phyloP scores from a whole-genome alignment of 2,888 invertebrate species.

The Hirudinaria manillensis region DNA sequence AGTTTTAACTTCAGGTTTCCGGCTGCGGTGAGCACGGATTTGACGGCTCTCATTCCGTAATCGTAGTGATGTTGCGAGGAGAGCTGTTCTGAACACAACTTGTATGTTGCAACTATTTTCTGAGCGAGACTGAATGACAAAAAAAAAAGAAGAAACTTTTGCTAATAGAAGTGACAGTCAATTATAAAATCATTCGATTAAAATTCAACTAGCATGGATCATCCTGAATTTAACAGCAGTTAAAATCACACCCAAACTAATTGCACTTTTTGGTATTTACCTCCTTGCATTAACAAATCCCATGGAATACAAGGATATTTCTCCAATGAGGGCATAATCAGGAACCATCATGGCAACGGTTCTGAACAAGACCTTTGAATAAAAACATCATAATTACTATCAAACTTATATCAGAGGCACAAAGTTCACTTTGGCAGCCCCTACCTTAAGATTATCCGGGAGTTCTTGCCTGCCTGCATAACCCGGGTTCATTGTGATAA shows the following conservation, averaged over 20 bases:
- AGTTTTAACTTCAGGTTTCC: constrained; percentile 55
- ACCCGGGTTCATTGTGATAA: constrained; percentile 57
- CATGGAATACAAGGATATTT: constrained; percentile 55
- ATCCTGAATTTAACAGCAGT: neutral
- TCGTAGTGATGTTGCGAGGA: constrained; percentile 56
- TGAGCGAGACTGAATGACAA: constrained; percentile 48
- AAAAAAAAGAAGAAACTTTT: constrained; percentile 11
- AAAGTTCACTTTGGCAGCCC: neutral
- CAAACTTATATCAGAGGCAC: neutral
- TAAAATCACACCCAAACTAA: too few relatives aligned
- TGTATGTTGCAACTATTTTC: constrained; percentile 55
- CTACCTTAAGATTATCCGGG: constrained; percentile 54
- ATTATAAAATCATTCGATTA: neutral
- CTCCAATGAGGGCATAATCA: constrained; percentile 55
- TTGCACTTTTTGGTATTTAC: constrained; percentile 51
- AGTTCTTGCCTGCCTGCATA: constrained; percentile 55
- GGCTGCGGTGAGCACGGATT: constrained; percentile 55
- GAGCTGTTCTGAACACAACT: constrained; percentile 54
- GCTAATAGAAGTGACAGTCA: neutral
- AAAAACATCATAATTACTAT: constrained; percentile 4
- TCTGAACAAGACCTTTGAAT: constrained; percentile 56
- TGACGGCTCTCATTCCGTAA: constrained; percentile 58
- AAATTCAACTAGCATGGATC: neutral
- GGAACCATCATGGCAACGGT: constrained; percentile 57
- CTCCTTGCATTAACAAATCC: constrained; percentile 56